phyloP scores from a whole-genome alignment of 2,888 invertebrate species.

The Ennomos quercinarius region DNA sequence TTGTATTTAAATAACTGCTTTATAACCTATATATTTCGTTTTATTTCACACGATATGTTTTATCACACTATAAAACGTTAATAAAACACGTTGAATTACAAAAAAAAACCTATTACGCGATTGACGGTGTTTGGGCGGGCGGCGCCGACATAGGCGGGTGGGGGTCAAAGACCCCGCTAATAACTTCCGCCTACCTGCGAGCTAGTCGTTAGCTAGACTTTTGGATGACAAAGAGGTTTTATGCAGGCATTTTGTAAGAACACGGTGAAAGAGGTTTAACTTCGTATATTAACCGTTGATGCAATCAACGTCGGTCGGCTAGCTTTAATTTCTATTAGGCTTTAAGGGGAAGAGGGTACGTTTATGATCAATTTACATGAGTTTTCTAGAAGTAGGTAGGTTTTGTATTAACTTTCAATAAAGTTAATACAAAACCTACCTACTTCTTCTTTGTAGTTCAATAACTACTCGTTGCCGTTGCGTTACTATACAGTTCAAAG shows the following conservation, averaged over 20 bases:
- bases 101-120: conserved; percentile 47
- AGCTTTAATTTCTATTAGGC: neutral
- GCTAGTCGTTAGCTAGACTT: conserved; percentile 60
- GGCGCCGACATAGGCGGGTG: conserved; percentile 53
- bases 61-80: conserved; percentile 32
- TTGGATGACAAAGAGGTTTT: conserved; percentile 53
- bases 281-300: conserved; percentile 5
- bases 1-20: conserved; percentile 2
- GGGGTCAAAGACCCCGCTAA: conserved; percentile 73
- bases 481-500: too few species aligned
- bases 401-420: too few species aligned
- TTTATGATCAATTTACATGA: too few species aligned
- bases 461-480: too few species aligned
- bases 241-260: conserved; percentile 42
- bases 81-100: conserved; percentile 36
- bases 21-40: conserved; percentile 8
- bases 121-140: conserved; percentile 70
- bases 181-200: conserved; percentile 81
- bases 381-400: too few species aligned
- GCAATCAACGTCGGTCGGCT: neutral
- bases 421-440: too few species aligned
- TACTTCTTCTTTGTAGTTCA: too few species aligned
- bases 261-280: conserved; percentile 21
- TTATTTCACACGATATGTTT: conserved; percentile 28
- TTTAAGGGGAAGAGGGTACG: neutral